Evolutionary conservation across 1,140 invertebrate genomes (phyloP).

Genomic region (Probaryconus sp.): DNA sequence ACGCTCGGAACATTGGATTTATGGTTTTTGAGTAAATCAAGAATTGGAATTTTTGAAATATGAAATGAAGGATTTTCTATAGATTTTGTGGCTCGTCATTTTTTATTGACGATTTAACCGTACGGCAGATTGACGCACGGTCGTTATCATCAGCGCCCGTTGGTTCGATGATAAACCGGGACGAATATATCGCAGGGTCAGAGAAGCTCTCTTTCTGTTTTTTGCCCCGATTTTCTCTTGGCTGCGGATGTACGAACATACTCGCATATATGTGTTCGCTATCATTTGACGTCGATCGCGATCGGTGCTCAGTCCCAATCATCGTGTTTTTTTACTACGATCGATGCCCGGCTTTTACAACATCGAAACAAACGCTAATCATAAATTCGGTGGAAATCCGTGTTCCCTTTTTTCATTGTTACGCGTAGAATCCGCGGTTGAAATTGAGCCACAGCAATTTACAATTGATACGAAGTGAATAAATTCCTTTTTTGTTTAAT

Average conservation of each 20-base stretch:
- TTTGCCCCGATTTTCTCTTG: slow-evolving; percentile 26
- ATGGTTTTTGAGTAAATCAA: no score
- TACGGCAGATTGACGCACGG: no score
- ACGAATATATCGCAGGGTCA: no score
- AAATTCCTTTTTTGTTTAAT: slow-evolving; percentile 13
- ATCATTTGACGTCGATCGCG: slow-evolving; percentile 40
- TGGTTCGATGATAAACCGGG: no score
- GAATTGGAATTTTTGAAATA: no score
- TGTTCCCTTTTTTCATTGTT: slow-evolving; percentile 3
- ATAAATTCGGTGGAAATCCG: slow-evolving; percentile 33
- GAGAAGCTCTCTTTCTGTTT: slow-evolving; percentile 17
- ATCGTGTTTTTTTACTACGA: slow-evolving; percentile 24
- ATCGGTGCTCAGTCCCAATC: slow-evolving; percentile 26
- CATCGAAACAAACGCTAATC: slow-evolving; percentile 35
- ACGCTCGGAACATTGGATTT: no score
- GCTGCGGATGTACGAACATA: background rate
- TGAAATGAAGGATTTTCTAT: no score
- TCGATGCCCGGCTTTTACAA: slow-evolving; percentile 4
- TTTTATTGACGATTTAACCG: no score
- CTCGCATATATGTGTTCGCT: slow-evolving; percentile 24
- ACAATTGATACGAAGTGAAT: slow-evolving; percentile 25
- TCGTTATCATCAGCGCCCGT: no score
- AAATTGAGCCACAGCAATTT: slow-evolving; percentile 21
- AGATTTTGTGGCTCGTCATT: no score
- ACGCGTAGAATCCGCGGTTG: no score